phyloP scores from a whole-genome alignment of 92 coral and sea anemone species.

The Virgularia gustaviana region DNA sequence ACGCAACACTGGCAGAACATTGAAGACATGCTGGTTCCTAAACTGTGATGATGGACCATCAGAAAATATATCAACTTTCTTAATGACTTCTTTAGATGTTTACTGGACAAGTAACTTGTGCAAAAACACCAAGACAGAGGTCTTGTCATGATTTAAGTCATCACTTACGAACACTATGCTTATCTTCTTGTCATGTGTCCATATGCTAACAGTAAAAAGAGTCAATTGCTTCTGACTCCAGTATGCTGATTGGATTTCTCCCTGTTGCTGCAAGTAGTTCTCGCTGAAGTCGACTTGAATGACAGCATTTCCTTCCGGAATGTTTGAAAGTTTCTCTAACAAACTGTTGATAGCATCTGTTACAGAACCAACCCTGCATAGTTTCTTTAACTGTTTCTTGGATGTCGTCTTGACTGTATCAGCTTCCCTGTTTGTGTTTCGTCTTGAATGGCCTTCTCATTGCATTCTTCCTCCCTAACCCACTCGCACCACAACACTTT shows the following conservation, averaged over 20 bases:
- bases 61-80: conserved; percentile 45
- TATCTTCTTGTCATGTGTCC: conserved; percentile 45
- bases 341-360: conserved; percentile 40
- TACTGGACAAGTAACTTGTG: conserved; percentile 39
- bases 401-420: conserved; percentile 18
- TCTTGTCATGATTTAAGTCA: conserved; percentile 57
- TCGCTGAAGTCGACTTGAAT: conserved; percentile 54
- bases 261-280: conserved; percentile 52
- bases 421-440: conserved; percentile 18
- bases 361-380: conserved; percentile 45
- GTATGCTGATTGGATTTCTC: conserved; percentile 52
- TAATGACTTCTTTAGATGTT: conserved; percentile 13
- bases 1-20: conserved; percentile 35
- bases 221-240: conserved; percentile 56
- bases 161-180: conserved; percentile 62
- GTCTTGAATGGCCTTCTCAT: conserved; percentile 19
- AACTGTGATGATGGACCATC: conserved; percentile 39
- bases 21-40: conserved; percentile 45
- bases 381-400: conserved; percentile 50
- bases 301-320: conserved; percentile 43
- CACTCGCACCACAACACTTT: conserved; percentile 44
- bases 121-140: conserved; percentile 48
- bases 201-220: conserved; percentile 51
- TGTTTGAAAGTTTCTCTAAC: conserved; percentile 44
- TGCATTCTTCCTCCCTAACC: conserved; percentile 18